Base-by-base conservation (phyloP, 2,797 vertebrate genomes). In the Platyrinchus mystaceus region DNA sequence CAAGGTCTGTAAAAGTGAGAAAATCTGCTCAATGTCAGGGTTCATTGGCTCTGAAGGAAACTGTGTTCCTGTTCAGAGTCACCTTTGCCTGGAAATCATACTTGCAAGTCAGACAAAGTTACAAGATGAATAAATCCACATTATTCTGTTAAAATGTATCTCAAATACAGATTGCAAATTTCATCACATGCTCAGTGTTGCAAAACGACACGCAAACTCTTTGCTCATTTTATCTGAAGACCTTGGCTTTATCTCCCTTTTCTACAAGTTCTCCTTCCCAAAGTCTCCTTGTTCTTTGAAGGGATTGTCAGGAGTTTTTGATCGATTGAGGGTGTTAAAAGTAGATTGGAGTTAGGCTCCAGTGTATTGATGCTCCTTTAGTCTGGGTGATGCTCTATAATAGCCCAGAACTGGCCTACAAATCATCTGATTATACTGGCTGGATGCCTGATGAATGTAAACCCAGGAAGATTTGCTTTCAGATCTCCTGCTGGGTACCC, bases 341-440 rank as follows among this genome's bases (percentile, higher is more conserved):
- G 91, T 44, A 86, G 73, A 73, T 55, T 93, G 85, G 66, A 91
- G n/a, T 70, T 69, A 90, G 62, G 44, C 60, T 93, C 73, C 10
- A 66, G 76, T 7, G 18, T 85, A 52, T 58, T 84, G 89, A 58
- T 34, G 1, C 47, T 71, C n/a, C 36, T 73, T 78, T 62, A 84
- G 58, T 55, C 76, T 86, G 69, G 30, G 39, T 90, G 73, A 47
- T 81, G 56, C 66, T 94, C 53, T 78, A 0, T 81, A 78, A 94
- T 75, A 94, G 81, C 69, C 62, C 46, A 90, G 50, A 92, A 69
- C 50, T 75, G 46, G 27, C 44, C 46, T 91, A 41, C 76, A 92
- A 84, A 93, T 94, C 71, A 95, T 93, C n/a, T 91, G 79, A 81
- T 95, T 91, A 69, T 73, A 66, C 39, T 27, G 27, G 30, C 62